Conservation (phyloP, 2,797 vertebrate genomes). For the Onychomys torridus region DNA sequence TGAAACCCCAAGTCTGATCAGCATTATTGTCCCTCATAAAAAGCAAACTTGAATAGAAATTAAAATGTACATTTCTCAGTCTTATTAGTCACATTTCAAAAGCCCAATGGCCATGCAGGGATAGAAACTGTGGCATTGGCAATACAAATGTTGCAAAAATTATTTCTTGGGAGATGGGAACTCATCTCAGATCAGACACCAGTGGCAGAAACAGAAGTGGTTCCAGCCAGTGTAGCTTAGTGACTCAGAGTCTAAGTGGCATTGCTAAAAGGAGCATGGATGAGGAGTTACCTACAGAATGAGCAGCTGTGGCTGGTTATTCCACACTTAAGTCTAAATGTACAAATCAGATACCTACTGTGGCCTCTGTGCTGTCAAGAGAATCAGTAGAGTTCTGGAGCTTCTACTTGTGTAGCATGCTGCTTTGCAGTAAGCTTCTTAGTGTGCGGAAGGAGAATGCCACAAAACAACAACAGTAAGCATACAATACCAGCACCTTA, state of each 20-base stretch:
- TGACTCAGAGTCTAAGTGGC: background rate
- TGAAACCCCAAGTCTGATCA: background rate
- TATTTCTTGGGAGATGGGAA: background rate
- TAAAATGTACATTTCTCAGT: background rate
- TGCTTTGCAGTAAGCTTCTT: background rate
- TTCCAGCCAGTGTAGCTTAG: background rate
- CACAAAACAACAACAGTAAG: background rate
- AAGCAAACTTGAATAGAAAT: background rate
- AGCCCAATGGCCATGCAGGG: background rate
- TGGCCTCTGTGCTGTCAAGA: background rate
- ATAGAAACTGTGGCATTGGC: background rate
- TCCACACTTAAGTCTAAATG: background rate
- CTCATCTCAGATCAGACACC: background rate
- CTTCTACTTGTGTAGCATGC: rapidly evolving
- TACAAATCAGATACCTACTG: background rate
- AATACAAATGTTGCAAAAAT: background rate
- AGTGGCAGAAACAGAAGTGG: background rate
- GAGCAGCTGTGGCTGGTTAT: background rate
- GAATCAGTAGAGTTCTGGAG: background rate
- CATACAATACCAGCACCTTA: background rate
- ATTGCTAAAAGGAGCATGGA: background rate
- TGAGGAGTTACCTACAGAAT: background rate
- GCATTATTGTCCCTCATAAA: background rate
- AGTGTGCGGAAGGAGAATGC: background rate
- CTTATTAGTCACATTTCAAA: background rate